These are phyloP conservation scores for Acholoe squamosa DNA, from an alignment of 2,888 invertebrate genomes.

Conservation along the genomic window DNA sequence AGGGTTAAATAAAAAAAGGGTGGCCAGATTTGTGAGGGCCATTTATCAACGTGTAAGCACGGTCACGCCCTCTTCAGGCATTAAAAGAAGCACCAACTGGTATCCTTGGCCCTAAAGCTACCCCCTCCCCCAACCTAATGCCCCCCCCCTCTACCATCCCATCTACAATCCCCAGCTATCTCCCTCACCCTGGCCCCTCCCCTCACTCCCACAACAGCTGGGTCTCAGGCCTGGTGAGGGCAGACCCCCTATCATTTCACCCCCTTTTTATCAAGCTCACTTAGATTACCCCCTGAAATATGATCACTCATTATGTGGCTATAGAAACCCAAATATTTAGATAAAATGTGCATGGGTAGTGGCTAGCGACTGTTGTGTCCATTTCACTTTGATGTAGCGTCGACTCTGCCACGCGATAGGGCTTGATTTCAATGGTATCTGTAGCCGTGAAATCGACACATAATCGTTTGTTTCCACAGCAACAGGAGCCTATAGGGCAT, in stretches of 20 bases:
- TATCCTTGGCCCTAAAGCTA: not conserved
- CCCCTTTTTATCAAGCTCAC: conserved; percentile 42
- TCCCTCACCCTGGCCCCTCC: not conserved
- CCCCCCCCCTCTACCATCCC: not conserved
- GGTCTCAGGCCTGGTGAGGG: not conserved
- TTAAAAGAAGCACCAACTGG: conserved; percentile 21
- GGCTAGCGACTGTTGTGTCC: conserved; percentile 49
- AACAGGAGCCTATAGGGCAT: not conserved
- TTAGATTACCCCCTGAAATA: conserved; percentile 53
- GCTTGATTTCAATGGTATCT: conserved; percentile 33
- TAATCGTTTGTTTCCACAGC: conserved; percentile 20
- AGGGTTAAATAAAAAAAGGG: not conserved
- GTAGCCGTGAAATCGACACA: conserved; percentile 54
- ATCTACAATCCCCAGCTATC: not conserved
- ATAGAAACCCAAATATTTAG: conserved; percentile 58
- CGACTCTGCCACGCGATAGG: not conserved
- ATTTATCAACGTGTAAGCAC: conserved; percentile 43
- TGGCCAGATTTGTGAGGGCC: not conserved
- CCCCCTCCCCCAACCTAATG: not conserved
- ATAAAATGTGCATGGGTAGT: not conserved
- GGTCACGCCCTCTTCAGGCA: conserved; percentile 41
- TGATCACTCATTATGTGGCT: conserved; percentile 34
- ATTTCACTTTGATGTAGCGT: conserved; percentile 30
- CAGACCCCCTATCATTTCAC: conserved; percentile 39
- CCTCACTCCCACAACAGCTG: conserved; percentile 24